Base-by-base conservation (phyloP, 2,797 vertebrate species). In the Anguilla obscura region DNA sequence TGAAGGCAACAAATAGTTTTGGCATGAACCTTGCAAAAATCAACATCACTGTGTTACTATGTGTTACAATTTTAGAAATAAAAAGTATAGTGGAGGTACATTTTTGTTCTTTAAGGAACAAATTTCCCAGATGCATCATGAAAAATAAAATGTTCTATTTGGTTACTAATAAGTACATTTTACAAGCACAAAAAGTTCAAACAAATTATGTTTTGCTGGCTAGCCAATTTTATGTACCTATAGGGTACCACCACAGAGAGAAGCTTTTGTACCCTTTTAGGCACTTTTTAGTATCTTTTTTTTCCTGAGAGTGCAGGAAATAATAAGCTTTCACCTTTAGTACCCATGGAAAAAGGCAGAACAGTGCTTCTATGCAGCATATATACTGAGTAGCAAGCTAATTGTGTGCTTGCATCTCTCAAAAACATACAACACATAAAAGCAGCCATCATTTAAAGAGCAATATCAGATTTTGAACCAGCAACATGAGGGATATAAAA, bases 401-500 rank as follows among this genome's bases (percentile, higher is more conserved):
- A 40, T 6, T 40, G 33, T 21, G 21, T 36, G 69, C 69, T 74
- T 14, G 3, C 69, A 45, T 79, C 16, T 21, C 36, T 79, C 33
- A 79, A 79, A 33, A 74, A 82, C 74, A 86, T 5, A 83, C 33
- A 63, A 6, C 71, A n/a, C 24, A 45, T 16, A 50, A 33, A 30
- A 24, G 79, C n/a, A 7, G 69, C 16, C 18, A 52, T 40, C 18
- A 79, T 14, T 48, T 74, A 56, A 52, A 58, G 2, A 36, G 16
- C 56, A 82, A 83, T 18, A 79, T 40, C 16, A 83, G 54, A 45
- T 27, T 16, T 14, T 66, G 7, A 87, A 69, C 87, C 24, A 91
- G 33, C 84, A 88, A 0, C 84, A 88, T 82, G 87, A 85, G 30
- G 5, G 10, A 0, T 87, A 33, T 30, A 89, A 89, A 86, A 66